These are phyloP conservation scores for Drosophila tristis DNA, from an alignment of 1,140 invertebrate species.

Conservation along the genomic window DNA sequence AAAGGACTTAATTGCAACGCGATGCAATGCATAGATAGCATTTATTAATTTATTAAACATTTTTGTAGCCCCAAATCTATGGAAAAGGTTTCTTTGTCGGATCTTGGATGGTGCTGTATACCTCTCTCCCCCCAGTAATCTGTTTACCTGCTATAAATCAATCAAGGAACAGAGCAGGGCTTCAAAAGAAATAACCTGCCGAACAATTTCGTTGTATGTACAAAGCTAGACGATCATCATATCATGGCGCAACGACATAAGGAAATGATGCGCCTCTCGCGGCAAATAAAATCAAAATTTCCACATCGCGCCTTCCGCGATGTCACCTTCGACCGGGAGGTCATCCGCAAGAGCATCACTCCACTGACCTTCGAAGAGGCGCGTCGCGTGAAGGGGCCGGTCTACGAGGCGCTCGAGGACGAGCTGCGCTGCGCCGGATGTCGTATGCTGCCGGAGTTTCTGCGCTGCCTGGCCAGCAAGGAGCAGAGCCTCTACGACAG, in stretches of 20 bases:
- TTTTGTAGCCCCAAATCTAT: too few relatives aligned
- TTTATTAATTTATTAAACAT: too few relatives aligned
- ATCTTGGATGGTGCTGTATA: too few relatives aligned
- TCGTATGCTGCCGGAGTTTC: slow-evolving; percentile 55
- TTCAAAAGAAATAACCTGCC: background rate
- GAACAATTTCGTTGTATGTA: too few relatives aligned
- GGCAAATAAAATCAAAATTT: slow-evolving; percentile 50
- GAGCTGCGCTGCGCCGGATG: slow-evolving; percentile 60
- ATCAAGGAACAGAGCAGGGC: background rate
- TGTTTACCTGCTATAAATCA: too few relatives aligned
- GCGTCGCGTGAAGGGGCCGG: slow-evolving; percentile 42
- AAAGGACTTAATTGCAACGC: too few relatives aligned
- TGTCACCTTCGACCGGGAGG: slow-evolving; percentile 59
- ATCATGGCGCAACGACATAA: slow-evolving; percentile 44
- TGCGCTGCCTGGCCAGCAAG: slow-evolving; percentile 62
- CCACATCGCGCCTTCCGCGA: slow-evolving; percentile 65
- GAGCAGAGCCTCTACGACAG: slow-evolving; percentile 58
- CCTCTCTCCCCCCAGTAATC: too few relatives aligned
- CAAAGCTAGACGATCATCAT: background rate
- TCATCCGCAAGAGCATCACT: slow-evolving; percentile 41
- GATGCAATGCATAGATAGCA: too few relatives aligned
- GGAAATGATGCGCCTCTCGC: slow-evolving; percentile 45
- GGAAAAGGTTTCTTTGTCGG: too few relatives aligned
- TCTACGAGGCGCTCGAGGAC: slow-evolving; percentile 58
- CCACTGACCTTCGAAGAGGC: slow-evolving; percentile 46